These are phyloP conservation scores for Mionectes olivaceus DNA, from an alignment of 2,797 vertebrate genomes.

Conservation along the genomic window DNA sequence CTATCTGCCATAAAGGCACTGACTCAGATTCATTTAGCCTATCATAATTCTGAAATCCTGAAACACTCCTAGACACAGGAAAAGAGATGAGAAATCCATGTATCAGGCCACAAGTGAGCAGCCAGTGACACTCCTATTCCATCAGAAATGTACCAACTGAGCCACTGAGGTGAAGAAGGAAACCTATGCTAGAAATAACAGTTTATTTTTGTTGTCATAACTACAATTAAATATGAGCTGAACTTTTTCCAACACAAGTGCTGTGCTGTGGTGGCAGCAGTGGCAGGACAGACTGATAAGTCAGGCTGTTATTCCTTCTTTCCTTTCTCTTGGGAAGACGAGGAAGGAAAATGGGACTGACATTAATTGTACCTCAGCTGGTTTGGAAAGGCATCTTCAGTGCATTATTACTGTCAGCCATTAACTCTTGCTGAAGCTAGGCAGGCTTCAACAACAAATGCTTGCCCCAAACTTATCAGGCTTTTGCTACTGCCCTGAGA, in stretches of 20 bases:
- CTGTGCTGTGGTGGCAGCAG: fast-evolving
- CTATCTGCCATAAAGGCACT: neutral
- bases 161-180: neutral
- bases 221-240: neutral
- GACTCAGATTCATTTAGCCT: neutral
- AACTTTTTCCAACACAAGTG: neutral
- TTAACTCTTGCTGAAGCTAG: neutral
- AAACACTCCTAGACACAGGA: neutral
- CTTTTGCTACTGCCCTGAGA: neutral
- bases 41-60: neutral
- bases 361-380: neutral
- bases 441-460: fast-evolving
- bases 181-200: neutral
- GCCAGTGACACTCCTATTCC: neutral
- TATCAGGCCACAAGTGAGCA: neutral
- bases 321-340: neutral
- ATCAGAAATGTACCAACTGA: neutral
- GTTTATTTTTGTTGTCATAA: fast-evolving
- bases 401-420: neutral
- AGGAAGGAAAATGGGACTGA: neutral
- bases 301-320: neutral
- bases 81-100: neutral
- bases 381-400: neutral
- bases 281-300: neutral
- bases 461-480: neutral